Evolutionary conservation across 2,888 invertebrate species (phyloP), one percentile per base, ranked within the genome.

Genomic region (Parochlus steinenii): DNA sequence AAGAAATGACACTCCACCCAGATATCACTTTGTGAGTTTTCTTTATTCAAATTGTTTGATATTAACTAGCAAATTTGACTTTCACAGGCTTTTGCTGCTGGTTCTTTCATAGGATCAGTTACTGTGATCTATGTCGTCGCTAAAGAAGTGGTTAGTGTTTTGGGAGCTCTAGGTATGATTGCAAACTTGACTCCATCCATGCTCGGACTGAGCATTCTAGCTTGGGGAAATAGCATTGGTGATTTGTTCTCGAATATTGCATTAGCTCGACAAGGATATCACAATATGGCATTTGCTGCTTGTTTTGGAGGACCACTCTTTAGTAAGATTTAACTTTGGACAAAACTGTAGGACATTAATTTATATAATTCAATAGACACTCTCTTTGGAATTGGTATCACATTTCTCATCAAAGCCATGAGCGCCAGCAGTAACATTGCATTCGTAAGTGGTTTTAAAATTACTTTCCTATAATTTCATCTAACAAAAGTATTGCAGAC

Each of bases 221-320:
- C 74, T 0, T 74, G 72, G 73, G 73, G 72, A 14, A 70, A 74
- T 52, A 66, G 68, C 44, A 52, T 74, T 29, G 51, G 51, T 18
- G 52, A 54, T 37, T 33, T 52, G 19, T 63, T 76, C 41, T 62
- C 74, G 2, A 68, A 73, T 48, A 48, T 67, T 1, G 52, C 67
- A 5, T 62, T 76, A 45, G 72, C 75, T 1, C 54, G 57, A 33
- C 65, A 65, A 44, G 75, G 75, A 3, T 70, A 63, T 48, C 67
- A 72, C 1, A 58, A 65, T 39, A 74, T 74, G 70, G 74, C 69
- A 2, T 67, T 69, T 46, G 66, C 73, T 1, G 74, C 74, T 1
- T 74, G 73, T 39, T 71, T 71, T 48, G 76, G 74, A 12, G 74
- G 74, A 5, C 75, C 75, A 2, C 55, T 76, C 38, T 70, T 76